A percentile compares a stretch with the other conserved stretches of the same genome.
phyloP scores from a whole-genome alignment of 2,888 invertebrate genomes.

The Cremastobaeus sp. region DNA sequence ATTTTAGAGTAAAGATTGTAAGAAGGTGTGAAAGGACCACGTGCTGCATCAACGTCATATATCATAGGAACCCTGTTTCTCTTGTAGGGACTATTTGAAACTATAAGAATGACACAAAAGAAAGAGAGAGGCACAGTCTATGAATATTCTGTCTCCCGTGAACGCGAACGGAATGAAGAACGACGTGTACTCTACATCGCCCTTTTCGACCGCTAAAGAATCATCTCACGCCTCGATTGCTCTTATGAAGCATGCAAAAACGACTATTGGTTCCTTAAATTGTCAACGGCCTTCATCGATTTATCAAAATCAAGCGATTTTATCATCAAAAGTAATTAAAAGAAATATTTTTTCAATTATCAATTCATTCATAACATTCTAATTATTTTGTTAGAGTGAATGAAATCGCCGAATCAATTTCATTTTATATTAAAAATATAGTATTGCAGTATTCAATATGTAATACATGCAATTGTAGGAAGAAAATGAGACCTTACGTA shows the following conservation, averaged over 20 bases:
- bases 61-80: conserved; percentile 67
- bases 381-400: too few relatives aligned
- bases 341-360: too few relatives aligned
- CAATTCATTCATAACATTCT: too few relatives aligned
- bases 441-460: too few relatives aligned
- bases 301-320: conserved; percentile 73
- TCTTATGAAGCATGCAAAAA: conserved; percentile 70
- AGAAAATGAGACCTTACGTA: too few relatives aligned
- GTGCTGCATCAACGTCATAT: conserved; percentile 70
- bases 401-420: too few relatives aligned
- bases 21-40: conserved; percentile 75
- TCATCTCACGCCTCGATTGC: conserved; percentile 68
- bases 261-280: conserved; percentile 75
- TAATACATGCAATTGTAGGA: too few relatives aligned
- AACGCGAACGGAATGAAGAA: conserved; percentile 74
- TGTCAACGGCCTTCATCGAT: conserved; percentile 66
- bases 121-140: conserved; percentile 65
- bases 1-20: conserved; percentile 70
- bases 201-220: conserved; percentile 62
- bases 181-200: conserved; percentile 66
- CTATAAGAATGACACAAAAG: conserved; percentile 35
- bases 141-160: conserved; percentile 74
- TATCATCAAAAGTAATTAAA: too few relatives aligned
- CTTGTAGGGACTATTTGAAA: conserved; percentile 58
- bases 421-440: too few relatives aligned